Percentiles rank a stretch among this genome's conserved stretches.
phyloP scores from a whole-genome alignment of 2,888 invertebrate genomes.

The Thecophora atra region DNA sequence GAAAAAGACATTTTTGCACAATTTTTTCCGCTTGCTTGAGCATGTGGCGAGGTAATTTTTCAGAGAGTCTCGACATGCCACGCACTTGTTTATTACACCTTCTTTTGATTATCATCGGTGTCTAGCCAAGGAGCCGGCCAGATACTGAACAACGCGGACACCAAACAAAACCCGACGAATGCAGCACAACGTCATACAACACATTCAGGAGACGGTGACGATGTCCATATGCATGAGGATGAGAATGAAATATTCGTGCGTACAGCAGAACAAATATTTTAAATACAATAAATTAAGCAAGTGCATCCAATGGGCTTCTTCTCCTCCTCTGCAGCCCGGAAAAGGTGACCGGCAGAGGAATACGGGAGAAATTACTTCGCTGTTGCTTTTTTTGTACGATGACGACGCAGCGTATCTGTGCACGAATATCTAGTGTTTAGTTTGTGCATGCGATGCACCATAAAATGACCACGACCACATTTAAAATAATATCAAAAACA shows the following conservation, averaged over 20 bases:
- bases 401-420: not conserved
- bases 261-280: constrained; percentile 35
- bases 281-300: constrained; percentile 36
- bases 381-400: constrained; percentile 7
- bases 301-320: constrained; percentile 17
- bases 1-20: not conserved
- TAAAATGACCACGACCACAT: too few relatives aligned
- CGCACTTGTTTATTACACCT: constrained; percentile 37
- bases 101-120: constrained; percentile 1
- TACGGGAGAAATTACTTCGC: not conserved
- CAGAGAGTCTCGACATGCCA: constrained; percentile 29
- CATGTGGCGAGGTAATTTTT: constrained; percentile 24
- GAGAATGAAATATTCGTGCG: constrained; percentile 20
- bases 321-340: not conserved
- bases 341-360: not conserved
- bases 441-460: constrained; percentile 6
- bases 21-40: constrained; percentile 18
- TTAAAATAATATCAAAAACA: not conserved
- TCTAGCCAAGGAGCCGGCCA: constrained; percentile 13
- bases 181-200: not conserved
- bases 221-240: not conserved
- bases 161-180: not conserved
- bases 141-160: not conserved
- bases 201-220: not conserved
- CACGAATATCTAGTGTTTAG: constrained; percentile 18